Conservation (phyloP, 92 coral and sea anemone species). For the Phenganax stokvisi region DNA sequence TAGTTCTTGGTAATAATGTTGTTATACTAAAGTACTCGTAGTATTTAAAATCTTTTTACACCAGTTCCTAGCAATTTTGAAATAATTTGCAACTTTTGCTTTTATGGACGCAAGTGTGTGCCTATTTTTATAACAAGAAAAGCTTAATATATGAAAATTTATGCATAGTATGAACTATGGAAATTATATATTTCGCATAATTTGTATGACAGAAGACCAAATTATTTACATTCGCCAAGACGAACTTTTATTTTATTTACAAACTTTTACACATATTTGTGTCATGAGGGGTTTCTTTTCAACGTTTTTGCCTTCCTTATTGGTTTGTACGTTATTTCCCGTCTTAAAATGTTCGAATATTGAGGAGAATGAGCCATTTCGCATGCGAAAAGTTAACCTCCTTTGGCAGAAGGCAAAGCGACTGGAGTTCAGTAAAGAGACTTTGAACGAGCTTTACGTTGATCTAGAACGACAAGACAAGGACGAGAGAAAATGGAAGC, state of each 20-base stretch:
- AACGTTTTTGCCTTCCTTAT: not conserved
- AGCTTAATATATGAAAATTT: no score
- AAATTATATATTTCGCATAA: not conserved
- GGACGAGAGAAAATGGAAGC: constrained; percentile 75
- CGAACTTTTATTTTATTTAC: not conserved
- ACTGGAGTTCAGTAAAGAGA: constrained; percentile 55
- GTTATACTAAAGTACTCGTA: no score
- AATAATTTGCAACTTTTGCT: no score
- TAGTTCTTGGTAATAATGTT: no score
- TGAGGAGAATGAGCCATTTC: constrained; percentile 59
- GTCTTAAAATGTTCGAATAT: not conserved
- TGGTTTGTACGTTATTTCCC: not conserved
- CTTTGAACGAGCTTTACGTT: constrained; percentile 57
- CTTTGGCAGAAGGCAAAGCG: constrained; percentile 80
- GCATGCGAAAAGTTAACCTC: constrained; percentile 62
- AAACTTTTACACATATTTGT: not conserved
- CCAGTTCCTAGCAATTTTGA: no score
- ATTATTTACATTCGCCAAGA: no score
- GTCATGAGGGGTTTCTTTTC: not conserved
- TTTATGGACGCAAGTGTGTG: not conserved
- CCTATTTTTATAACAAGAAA: not conserved
- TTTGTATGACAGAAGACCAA: no score
- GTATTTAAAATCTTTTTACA: no score
- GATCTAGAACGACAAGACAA: constrained; percentile 63
- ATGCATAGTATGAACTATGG: no score